phyloP scores from a whole-genome alignment of 2,113 vertebrate genomes.

The Lonchura striata region DNA sequence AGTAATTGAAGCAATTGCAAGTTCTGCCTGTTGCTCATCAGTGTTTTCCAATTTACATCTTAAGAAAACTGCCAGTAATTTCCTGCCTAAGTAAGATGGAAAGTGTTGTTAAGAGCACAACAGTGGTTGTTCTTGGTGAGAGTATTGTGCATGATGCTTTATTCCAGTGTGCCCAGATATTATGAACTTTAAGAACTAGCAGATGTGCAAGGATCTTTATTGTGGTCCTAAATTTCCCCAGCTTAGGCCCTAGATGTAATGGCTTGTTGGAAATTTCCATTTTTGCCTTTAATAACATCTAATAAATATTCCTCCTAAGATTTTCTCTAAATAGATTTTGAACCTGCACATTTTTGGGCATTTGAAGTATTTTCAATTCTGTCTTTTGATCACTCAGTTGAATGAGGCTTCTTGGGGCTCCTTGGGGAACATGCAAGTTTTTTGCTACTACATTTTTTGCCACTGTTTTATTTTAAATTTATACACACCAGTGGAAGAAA shows the following conservation, averaged over 20 bases:
- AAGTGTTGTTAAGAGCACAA: not conserved
- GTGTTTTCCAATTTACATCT: slow-evolving; percentile 1
- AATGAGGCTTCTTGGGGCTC: not conserved
- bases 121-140: not conserved
- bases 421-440: not conserved
- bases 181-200: not conserved
- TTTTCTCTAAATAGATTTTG: not conserved
- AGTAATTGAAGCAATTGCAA: not conserved
- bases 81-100: not conserved
- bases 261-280: not conserved
- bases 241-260: not conserved
- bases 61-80: not conserved
- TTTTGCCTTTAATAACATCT: not conserved
- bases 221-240: not conserved
- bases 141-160: not conserved
- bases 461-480: not conserved
- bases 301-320: not conserved
- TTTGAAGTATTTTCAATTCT: not conserved
- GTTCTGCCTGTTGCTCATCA: not conserved
- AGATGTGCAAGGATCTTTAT: not conserved
- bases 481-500: not conserved
- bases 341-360: not conserved
- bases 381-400: not conserved
- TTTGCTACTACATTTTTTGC: not conserved
- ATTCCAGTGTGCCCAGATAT: not conserved